Evolutionary conservation across 2,797 vertebrate species (phyloP).

Genomic region (Hipposideros larvatus): DNA sequence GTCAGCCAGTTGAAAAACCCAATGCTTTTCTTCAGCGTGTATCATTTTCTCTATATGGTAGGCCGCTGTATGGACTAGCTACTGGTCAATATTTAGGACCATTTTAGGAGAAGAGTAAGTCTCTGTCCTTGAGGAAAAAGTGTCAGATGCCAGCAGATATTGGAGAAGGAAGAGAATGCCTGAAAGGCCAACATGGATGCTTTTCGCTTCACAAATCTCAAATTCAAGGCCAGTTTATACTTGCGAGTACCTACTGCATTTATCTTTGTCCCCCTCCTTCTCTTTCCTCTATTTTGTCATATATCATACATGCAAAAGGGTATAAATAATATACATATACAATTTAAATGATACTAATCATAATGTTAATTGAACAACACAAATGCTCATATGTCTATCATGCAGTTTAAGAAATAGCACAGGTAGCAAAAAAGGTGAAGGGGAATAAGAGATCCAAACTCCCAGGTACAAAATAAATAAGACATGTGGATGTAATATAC

Average conservation of each 20-base stretch:
- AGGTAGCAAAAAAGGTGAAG: background rate
- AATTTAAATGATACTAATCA: background rate
- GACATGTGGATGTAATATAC: too few relatives aligned
- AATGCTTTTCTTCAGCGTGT: background rate
- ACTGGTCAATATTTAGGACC: background rate
- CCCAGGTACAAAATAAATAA: background rate
- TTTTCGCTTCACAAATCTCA: background rate
- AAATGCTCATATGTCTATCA: background rate
- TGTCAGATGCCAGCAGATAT: background rate
- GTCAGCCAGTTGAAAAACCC: background rate
- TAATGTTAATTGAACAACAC: background rate
- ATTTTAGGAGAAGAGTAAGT: background rate
- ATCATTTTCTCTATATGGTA: background rate
- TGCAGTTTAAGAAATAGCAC: background rate
- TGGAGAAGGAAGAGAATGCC: background rate
- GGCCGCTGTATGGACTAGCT: background rate
- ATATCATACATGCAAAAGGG: background rate
- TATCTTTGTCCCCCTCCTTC: background rate
- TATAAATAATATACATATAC: background rate
- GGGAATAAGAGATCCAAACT: background rate
- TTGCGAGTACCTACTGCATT: background rate
- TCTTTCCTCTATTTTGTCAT: background rate
- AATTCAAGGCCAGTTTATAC: background rate
- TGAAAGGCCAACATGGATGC: background rate
- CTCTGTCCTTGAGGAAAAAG: background rate